phyloP scores from a whole-genome alignment of 2,888 invertebrate genomes.

The Helicoverpa assulta region DNA sequence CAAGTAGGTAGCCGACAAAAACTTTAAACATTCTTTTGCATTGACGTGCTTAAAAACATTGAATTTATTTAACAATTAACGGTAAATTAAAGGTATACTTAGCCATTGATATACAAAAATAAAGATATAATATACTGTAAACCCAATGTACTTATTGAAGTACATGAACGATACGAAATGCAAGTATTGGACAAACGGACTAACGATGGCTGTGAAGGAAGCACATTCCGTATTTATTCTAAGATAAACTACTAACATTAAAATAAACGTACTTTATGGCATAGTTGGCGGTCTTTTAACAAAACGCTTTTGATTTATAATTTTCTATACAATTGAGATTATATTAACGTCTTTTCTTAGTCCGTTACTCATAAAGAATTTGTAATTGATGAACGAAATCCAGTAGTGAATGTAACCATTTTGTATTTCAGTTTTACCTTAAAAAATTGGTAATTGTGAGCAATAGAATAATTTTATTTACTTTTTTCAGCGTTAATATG shows the following conservation, averaged over 20 bases:
- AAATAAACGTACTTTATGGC: conserved; percentile 22
- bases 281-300: conserved; percentile 28
- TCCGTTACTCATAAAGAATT: conserved; percentile 25
- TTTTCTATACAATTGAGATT: conserved; percentile 25
- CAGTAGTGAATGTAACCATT: background rate
- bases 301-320: conserved; percentile 42
- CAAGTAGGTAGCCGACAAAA: conserved; percentile 54
- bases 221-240: conserved; percentile 20
- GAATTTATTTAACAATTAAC: conserved; percentile 43
- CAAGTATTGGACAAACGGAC: conserved; percentile 9
- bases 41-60: conserved; percentile 36
- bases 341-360: conserved; percentile 19
- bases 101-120: conserved; percentile 4
- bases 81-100: conserved; percentile 16
- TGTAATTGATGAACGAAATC: conserved; percentile 14
- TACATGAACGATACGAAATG: conserved; percentile 11
- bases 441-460: too few relatives aligned
- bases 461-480: too few relatives aligned
- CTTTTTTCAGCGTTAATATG: too few relatives aligned
- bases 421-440: background rate
- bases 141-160: conserved; percentile 1
- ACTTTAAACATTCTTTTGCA: conserved; percentile 43
- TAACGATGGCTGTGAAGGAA: background rate
- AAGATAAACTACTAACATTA: conserved; percentile 19
- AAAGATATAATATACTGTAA: conserved; percentile 12